Percentiles rank a stretch among this genome's conserved stretches.
Conservation (phyloP, 2,797 vertebrate species). For the Xiphophorus birchmanni region DNA sequence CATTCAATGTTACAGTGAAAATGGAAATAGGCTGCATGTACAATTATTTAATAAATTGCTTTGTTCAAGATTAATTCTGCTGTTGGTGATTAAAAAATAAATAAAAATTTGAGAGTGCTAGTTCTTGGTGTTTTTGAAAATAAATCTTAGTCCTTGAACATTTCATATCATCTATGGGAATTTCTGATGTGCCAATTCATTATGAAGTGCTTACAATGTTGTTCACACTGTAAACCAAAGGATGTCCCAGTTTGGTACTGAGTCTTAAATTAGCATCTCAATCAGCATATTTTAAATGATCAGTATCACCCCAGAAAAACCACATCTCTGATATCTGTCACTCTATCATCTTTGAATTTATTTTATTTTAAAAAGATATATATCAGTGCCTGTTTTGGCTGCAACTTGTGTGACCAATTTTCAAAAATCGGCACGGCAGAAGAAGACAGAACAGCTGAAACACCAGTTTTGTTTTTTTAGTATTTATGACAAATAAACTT, state of each 20-base stretch:
- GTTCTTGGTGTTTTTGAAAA: background rate
- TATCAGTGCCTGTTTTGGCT: no score
- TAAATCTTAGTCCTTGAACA: background rate
- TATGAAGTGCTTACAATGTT: background rate
- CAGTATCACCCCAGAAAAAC: background rate
- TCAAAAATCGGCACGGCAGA: background rate
- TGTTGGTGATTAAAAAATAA: background rate
- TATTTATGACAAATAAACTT: background rate
- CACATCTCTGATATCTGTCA: background rate
- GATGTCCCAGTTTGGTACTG: background rate
- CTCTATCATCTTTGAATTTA: background rate
- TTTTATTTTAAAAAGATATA: background rate
- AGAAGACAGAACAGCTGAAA: background rate
- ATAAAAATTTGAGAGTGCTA: no score
- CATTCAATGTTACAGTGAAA: constrained; percentile 3
- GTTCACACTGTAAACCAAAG: background rate
- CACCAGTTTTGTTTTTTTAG: no score
- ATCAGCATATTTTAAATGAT: background rate
- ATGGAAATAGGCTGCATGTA: background rate
- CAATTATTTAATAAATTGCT: background rate
- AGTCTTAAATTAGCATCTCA: background rate
- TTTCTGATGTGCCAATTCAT: background rate
- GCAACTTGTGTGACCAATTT: background rate
- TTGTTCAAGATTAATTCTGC: background rate
- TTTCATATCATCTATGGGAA: background rate